Conservation (phyloP, 2,888 invertebrate genomes). For the Sthenelais limicola region DNA sequence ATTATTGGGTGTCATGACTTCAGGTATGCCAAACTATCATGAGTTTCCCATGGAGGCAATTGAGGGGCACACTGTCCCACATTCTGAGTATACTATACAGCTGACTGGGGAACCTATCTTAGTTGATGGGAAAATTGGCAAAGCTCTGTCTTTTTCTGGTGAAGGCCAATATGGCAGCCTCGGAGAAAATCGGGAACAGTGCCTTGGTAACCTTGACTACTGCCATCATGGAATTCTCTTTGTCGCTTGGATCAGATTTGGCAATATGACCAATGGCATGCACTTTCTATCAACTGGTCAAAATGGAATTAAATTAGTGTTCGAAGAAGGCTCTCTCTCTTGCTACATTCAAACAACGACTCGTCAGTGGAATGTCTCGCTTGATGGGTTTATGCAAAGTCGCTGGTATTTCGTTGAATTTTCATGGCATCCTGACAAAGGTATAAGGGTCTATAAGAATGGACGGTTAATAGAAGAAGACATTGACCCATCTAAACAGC, state of each 20-base stretch:
- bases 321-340: constrained; percentile 54
- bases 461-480: constrained; percentile 45
- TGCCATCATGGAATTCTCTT: constrained; percentile 51
- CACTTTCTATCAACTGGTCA: constrained; percentile 64
- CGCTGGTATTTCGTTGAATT: constrained; percentile 68
- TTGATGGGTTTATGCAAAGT: constrained; percentile 47
- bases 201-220: constrained; percentile 63
- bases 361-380: constrained; percentile 44
- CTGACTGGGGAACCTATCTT: not conserved
- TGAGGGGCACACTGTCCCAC: not conserved
- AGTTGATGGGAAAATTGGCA: constrained; percentile 61
- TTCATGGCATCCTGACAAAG: constrained; percentile 64
- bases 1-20: constrained; percentile 13
- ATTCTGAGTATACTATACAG: constrained; percentile 10
- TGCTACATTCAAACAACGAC: constrained; percentile 45
- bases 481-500: not conserved
- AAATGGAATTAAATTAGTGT: constrained; percentile 65
- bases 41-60: constrained; percentile 19
- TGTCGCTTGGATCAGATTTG: constrained; percentile 51
- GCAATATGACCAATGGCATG: constrained; percentile 53
- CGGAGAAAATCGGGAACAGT: constrained; percentile 57
- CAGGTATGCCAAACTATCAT: constrained; percentile 19
- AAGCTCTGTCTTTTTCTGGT: constrained; percentile 60
- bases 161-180: constrained; percentile 62
- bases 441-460: constrained; percentile 63